Evolutionary conservation across 2,797 vertebrate species (phyloP), one percentile per base, ranked within the genome.

Genomic region (Xenops minutus): DNA sequence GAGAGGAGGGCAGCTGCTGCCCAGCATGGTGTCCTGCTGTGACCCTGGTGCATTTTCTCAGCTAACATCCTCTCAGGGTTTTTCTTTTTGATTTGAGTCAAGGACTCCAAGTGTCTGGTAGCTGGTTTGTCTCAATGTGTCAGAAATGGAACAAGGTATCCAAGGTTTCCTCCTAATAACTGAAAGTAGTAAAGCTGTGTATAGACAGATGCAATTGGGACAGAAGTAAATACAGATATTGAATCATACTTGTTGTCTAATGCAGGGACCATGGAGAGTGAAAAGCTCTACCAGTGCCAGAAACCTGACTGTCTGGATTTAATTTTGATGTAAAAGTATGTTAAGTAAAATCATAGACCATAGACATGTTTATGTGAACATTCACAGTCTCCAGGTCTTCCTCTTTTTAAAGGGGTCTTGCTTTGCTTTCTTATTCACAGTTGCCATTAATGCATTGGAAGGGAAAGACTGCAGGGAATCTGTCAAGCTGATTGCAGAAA

Each of bases 401-500:
- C 36, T n/a, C 9, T 37, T 88, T 83, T 54, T 82, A 55, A 89
- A 82, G 44, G 23, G 16, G 41, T 48, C 39, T 87, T 93, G 26
- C 58, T 44, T 52, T 93, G 37, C 23, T 88, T 86, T 90, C 44
- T 95, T 84, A 55, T 67, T 94, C 83, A 22, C 92, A 99, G 99
- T 98, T 69, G 98, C 99, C 55, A 98, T 99, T 55, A 97, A 97
- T 37, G 98, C 98, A 16, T 75, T 99, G 84, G 98, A 98, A 95
- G 99, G 98, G 77, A 98, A 98, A 88, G 98, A 99, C 93, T 98
- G 98, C 97, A 97, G 95, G 66, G 98, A 98, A 32, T 93, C 96
- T 36, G 94, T 98, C 96, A 97, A 94, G 85, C 85, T 96, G 7
- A 97, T 98, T 68, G 96, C 97, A 24, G 98, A 98, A 87, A 98